Base-by-base conservation (phyloP, 2,888 invertebrate species). In the Nymphalis c-album region DNA sequence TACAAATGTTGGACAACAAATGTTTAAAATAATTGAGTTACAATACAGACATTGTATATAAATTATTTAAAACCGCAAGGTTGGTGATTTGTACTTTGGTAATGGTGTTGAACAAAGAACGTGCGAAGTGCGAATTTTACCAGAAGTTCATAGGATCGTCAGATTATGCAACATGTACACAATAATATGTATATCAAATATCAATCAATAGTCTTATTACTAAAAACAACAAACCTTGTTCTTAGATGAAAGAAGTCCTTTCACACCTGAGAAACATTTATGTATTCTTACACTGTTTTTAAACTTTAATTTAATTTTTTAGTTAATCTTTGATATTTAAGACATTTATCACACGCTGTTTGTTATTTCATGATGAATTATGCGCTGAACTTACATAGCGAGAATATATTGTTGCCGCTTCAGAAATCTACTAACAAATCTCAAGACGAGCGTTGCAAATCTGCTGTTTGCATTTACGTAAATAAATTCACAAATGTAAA, bases 381-480 rank as follows among this genome's bases (percentile, higher is more conserved):
- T 40, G 35, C 57, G 4, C 40, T 55, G 16, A 35, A 40, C 35
- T 57, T 57, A 40, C 8, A 57, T 17, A 40, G 40, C 57, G 40
- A 18, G 40, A 40, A 57, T 57, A 57, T 35, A 57, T 57, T 57
- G 57, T 20, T n/a, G 18, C 57, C n/a, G 57, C 57, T 57, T 57
- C 40, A 35, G 57, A 57, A 57, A 57, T 57, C 40, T 57, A 40
- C 40, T 20, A 57, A 57, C 57, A 57, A 57, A 57, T 57, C 40
- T 57, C 18, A 31, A 57, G 57, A 57, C 35, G 18, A 26, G 57
- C 40, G 35, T 18, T 57, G 17, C 40, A 57, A 57, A 57, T 40
- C 35, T 40, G 35, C 40, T 26, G 35, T 18, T 40, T 18, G 57
- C 40, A 40, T 18, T 57, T 57, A 40, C 57, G 35, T 40, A 13